Conservation (phyloP, 2,113 vertebrate species). For the Neodontobutis hainanensis region DNA sequence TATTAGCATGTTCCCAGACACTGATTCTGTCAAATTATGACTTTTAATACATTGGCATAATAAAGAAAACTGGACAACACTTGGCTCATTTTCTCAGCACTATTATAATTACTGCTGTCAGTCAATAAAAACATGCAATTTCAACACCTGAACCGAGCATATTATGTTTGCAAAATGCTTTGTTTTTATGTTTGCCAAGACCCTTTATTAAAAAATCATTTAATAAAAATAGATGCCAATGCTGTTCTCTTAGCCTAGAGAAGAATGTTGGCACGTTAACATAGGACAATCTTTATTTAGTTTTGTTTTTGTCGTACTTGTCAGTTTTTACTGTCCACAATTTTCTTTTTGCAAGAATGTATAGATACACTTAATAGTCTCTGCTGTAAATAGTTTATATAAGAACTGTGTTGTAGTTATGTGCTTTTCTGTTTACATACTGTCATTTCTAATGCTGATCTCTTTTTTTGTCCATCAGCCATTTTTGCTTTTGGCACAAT, state of each 20-base stretch:
- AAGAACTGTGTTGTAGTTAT: too few relatives aligned
- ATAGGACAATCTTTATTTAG: too few relatives aligned
- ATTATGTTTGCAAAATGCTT: background rate
- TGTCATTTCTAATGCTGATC: too few relatives aligned
- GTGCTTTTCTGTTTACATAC: too few relatives aligned
- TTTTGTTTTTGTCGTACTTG: too few relatives aligned
- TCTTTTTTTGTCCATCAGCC: too few relatives aligned
- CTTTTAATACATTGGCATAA: background rate
- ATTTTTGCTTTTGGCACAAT: too few relatives aligned
- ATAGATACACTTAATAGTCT: too few relatives aligned
- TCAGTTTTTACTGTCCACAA: too few relatives aligned
- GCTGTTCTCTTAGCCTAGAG: slow-evolving; percentile 9
- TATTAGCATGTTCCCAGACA: background rate
- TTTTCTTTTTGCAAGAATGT: too few relatives aligned
- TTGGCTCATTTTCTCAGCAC: background rate
- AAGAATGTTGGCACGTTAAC: background rate
- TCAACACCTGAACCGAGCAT: slow-evolving; percentile 2
- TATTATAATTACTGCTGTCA: slow-evolving; percentile 4
- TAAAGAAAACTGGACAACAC: background rate
- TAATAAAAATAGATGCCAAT: slow-evolving; percentile 4
- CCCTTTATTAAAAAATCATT: background rate
- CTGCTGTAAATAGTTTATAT: too few relatives aligned
- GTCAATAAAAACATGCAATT: background rate
- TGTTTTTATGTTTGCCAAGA: slow-evolving; percentile 3
- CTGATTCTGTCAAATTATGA: background rate